phyloP scores from a whole-genome alignment of 1,140 invertebrate species.

The Nautilus pompilius region DNA sequence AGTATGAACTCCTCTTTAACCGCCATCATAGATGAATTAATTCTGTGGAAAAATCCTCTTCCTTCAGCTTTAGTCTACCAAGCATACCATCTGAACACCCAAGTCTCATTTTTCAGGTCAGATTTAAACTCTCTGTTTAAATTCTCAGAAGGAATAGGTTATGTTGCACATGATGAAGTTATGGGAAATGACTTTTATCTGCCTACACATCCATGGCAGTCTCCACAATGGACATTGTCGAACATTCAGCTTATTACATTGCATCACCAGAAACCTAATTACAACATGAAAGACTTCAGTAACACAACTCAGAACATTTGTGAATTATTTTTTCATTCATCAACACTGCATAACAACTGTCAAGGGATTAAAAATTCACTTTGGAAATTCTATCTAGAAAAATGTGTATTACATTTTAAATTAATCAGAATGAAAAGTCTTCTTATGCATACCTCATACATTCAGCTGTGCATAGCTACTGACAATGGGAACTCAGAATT shows the following conservation, averaged over 20 bases:
- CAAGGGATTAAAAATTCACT: not conserved
- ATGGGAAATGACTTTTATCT: conserved; percentile 17
- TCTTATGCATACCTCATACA: not conserved
- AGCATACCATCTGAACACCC: conserved; percentile 22
- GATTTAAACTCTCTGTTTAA: conserved; percentile 20
- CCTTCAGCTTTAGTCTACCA: conserved; percentile 21
- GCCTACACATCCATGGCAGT: conserved; percentile 24
- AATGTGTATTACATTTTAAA: not conserved
- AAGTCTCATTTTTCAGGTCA: conserved; percentile 13
- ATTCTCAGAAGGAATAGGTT: conserved; percentile 25
- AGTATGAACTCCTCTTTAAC: conserved; percentile 11
- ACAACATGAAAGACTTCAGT: not conserved
- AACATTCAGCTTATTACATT: conserved; percentile 13
- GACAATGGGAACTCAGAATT: not conserved
- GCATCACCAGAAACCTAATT: not conserved
- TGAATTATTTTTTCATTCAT: conserved; percentile 14
- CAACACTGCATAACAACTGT: conserved; percentile 9
- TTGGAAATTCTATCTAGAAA: not conserved
- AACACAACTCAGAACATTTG: conserved; percentile 8
- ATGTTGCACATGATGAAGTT: conserved; percentile 18
- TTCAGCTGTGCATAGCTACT: not conserved
- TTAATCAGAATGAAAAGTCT: not conserved
- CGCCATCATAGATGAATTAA: conserved; percentile 24
- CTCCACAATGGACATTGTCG: conserved; percentile 25
- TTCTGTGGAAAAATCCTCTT: conserved; percentile 21